Conservation (phyloP, 2,113 vertebrate genomes). For the Ia io region DNA sequence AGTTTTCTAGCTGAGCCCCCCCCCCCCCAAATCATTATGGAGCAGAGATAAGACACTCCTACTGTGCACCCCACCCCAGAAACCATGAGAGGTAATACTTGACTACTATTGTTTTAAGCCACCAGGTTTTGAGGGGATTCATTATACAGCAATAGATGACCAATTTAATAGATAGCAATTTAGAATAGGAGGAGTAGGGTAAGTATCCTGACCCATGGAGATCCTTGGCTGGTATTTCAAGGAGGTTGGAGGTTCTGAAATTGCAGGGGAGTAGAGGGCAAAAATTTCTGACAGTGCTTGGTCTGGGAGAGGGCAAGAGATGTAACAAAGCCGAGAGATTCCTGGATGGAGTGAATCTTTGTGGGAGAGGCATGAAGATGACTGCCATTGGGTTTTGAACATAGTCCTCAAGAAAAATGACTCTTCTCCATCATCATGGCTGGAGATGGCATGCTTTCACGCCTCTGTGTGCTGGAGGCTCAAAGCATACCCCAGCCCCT, state of each 20-base stretch:
- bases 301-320: not conserved
- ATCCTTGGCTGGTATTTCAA: not conserved
- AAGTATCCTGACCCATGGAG: not conserved
- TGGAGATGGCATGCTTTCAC: not conserved
- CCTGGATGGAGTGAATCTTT: not conserved
- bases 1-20: not conserved
- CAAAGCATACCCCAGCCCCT: not conserved
- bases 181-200: not conserved
- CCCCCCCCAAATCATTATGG: not conserved
- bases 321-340: not conserved
- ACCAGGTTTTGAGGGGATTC: not conserved
- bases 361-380: not conserved
- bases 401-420: not conserved
- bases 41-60: not conserved
- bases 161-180: not conserved
- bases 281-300: not conserved
- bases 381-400: not conserved
- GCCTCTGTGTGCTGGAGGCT: not conserved
- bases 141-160: not conserved
- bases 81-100: not conserved
- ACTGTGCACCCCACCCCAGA: not conserved
- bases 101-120: not conserved
- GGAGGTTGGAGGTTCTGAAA: not conserved
- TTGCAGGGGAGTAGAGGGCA: not conserved
- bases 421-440: not conserved